Evolutionary conservation across 2,888 invertebrate genomes (phyloP), one percentile per base, ranked within the genome.

Genomic region (Malthinus flaveolus): DNA sequence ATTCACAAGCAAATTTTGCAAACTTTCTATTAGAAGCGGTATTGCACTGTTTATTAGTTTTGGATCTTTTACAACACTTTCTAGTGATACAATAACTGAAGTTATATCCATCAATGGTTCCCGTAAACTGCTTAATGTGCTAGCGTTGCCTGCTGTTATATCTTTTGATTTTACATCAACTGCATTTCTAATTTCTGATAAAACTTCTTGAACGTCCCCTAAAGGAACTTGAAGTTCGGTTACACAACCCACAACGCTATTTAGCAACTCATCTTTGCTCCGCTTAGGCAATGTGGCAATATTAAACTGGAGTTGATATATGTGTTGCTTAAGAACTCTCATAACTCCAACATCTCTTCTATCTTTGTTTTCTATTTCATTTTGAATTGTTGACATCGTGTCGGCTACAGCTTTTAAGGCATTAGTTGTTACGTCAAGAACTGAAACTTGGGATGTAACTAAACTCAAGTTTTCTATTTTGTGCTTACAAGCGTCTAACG

Each of bases 51-150:
- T 35, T 4, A 42, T 3, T 15, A 50, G 32, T n/a, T 59, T 50
- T 1, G 45, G 47, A 9, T 45, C 47, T 47, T 34, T 39, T 9
- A 46, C 1, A 8, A 39, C 47, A 37, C 44, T 13, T 31, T 56
- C 47, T 11, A 59, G 31, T 34, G 62, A 53, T 32, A 53, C 51
- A 32, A 67, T 56, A 36, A 57, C 62, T 7, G 45, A 47, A 7
- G 59, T 45, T 9, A 71, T 49, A 37, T 63, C 57, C 49, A 69
- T 63, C 7, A 71, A 32, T 32, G 70, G 68, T 61, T 67, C 65
- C 32, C 64, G 52, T n/a, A 72, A 49, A 32, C 53, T 45, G 35
- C 59, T 61, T 33, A 70, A 44, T 49, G 57, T 54, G 12, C 62
- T 57, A 8, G 55, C 48, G 23, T 56, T 45, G 42, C 56, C 55